Base-by-base conservation (phyloP, 1,140 invertebrate genomes). In the Euwallacea fornicatus region DNA sequence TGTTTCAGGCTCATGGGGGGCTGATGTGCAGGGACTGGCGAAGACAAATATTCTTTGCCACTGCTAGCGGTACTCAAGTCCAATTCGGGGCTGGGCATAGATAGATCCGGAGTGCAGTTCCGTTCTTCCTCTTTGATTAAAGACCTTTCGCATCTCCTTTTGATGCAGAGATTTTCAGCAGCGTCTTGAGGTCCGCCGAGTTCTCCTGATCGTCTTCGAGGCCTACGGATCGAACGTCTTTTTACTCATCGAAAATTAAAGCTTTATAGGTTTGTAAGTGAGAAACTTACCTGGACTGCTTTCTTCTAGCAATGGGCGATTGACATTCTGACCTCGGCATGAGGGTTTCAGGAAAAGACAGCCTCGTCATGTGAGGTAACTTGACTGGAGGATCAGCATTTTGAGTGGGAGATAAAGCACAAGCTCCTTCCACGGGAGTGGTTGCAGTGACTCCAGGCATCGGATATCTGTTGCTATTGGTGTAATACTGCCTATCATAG, bases 121-220 rank as follows among this genome's bases (percentile, higher is more conserved):
- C n/a, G 43, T 10, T 75, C 73, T 33, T 74, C 71, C 54, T 77
- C 62, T 53, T 73, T 72, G 7, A 65, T 59, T 50, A 46, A 42
- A 7, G 55, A n/a, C 9, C 66, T 71, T n/a, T 75, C 74, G 4
- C 78, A 76, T 64, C 77, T 77, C 60, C 81, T 84, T 71, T 84
- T 85, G 71, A 83, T 81, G 69, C 84, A 84, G 1, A 85, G 76
- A 74, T 85, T 84, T 73, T 85, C 84, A 6, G 84, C 79, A 0
- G 72, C 77, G 55, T 90, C 89, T 76, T 89, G 89, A 6, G 89
- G 86, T 2, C 87, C 83, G 72, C 85, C 81, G 21, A 87, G 69
- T 74, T 94, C 93, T 0, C 92, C 92, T 0, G 92, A 94, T 74
- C 93, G 86, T 73, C 93, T 83, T 16, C 93, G 81, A 2, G 93